These are phyloP conservation scores for Hydractinia symbiolongicarpus DNA, from an alignment of 30 jellyfish, hydroid and myxozoan species.

Conservation along the genomic window DNA sequence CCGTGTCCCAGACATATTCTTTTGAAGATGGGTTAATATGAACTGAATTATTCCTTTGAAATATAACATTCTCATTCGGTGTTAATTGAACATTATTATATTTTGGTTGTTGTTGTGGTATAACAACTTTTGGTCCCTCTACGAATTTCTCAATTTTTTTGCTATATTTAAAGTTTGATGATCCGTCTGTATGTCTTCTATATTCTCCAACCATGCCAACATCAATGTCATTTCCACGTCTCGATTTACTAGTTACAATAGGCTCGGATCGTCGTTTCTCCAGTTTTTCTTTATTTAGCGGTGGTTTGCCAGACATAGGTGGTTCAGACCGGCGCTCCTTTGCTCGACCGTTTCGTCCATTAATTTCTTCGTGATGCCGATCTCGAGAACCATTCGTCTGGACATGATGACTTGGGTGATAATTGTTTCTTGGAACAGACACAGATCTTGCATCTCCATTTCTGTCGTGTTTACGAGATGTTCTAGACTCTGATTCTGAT, in stretches of 20 bases:
- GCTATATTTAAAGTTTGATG: not conserved
- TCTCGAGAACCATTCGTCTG: not conserved
- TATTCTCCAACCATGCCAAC: constrained; percentile 9
- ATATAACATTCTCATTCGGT: not conserved
- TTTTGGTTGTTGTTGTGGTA: constrained; percentile 4
- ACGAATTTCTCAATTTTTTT: not conserved
- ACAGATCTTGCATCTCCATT: not conserved
- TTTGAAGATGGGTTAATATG: constrained; percentile 26
- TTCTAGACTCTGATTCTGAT: constrained; percentile 3
- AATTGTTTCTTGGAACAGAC: constrained; percentile 7
- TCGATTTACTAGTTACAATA: not conserved
- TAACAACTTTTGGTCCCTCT: constrained; percentile 1
- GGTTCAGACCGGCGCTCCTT: constrained; percentile 26
- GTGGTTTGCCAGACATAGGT: not conserved
- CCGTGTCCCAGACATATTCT: constrained; percentile 39
- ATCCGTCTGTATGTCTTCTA: constrained; percentile 1
- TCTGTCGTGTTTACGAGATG: not conserved
- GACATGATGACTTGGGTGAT: not conserved
- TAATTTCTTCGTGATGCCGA: not conserved
- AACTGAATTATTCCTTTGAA: constrained; percentile 26
- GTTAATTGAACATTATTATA: not conserved
- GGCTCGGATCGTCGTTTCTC: constrained; percentile 13
- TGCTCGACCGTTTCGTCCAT: constrained; percentile 16
- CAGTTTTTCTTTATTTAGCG: not conserved
- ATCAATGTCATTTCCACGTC: not conserved